Base-by-base conservation (phyloP, 2,888 invertebrate genomes). In the Drosophila macrothrix region DNA sequence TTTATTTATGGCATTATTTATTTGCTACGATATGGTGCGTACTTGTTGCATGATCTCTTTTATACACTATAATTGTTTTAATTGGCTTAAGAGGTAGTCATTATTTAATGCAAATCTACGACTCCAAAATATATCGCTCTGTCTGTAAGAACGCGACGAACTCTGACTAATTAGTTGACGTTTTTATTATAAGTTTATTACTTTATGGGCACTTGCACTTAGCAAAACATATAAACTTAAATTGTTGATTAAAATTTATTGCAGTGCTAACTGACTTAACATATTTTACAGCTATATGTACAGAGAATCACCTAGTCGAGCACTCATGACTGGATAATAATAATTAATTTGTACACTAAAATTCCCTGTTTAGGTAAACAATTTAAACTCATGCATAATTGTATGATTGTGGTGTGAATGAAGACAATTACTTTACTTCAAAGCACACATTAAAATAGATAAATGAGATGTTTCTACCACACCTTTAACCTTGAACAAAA, bases 11-110 rank as follows among this genome's bases (percentile, higher is more conserved):
- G n/a, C n/a, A 22, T 29, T 35, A 37, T 53, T 16, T 53, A 37
- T 52, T 33, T 37, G 37, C 31, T 52, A 56, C 55, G 43, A 52
- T 43, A 29, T 73, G 52, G 43, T 75, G 50, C 68, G 68, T 73
- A 33, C 29, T 33, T 25, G 22, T 22, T 25, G 52, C 46, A 41
- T 33, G 39, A 37, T 43, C 37, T 37, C 14, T 54, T 56, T 71
- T 41, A 19, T 53, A 5, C 22, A 9, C 53, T 29, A 12, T 31
- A 52, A 3, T 3, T 10, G 28, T 1, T 28, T 5, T 19, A 12
- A 49, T 16, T 10, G 1, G 5, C 19, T 29, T 25, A 0, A 29
- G n/a, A 29, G 1, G 29, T 1, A 6, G 7, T 52, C 52, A 14
- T 31, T n/a, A 52, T 31, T 29, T n/a, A 29, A 52, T 31, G 29